Conservation (phyloP, 92 coral and sea anemone genomes). For the Actinostola sp. region DNA sequence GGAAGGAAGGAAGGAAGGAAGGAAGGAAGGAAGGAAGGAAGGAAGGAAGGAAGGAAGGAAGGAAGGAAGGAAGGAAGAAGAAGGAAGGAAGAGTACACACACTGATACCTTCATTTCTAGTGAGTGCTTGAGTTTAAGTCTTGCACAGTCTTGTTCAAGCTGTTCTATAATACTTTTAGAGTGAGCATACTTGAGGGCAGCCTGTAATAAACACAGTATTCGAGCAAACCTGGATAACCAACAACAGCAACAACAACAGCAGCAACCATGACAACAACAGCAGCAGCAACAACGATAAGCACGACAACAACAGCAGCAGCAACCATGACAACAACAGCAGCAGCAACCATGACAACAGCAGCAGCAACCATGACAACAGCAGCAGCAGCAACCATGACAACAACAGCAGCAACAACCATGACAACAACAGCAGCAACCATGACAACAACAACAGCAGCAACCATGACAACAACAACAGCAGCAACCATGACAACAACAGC, state of each 20-base stretch:
- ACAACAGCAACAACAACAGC: background rate
- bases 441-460: background rate
- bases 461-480: background rate
- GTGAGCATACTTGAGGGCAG: conserved; percentile 91
- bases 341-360: background rate
- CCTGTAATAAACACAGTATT: conserved; percentile 67
- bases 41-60: too few relatives aligned
- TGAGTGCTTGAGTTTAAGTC: conserved; percentile 90
- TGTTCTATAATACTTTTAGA: conserved; percentile 90
- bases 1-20: too few relatives aligned
- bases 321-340: background rate
- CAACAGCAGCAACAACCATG: background rate
- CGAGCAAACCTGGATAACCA: too few relatives aligned
- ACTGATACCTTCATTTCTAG: conserved; percentile 83
- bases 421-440: background rate
- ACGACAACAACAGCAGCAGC: background rate
- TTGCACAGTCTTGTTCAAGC: conserved; percentile 90
- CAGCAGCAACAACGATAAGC: background rate
- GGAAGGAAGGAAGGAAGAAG: too few relatives aligned
- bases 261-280: background rate
- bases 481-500: background rate
- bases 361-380: background rate
- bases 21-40: too few relatives aligned
- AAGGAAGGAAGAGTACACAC: too few relatives aligned
- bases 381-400: background rate